Base-by-base conservation (phyloP, 64 coral and sea anemone species). In the Montipora efflorescens region DNA sequence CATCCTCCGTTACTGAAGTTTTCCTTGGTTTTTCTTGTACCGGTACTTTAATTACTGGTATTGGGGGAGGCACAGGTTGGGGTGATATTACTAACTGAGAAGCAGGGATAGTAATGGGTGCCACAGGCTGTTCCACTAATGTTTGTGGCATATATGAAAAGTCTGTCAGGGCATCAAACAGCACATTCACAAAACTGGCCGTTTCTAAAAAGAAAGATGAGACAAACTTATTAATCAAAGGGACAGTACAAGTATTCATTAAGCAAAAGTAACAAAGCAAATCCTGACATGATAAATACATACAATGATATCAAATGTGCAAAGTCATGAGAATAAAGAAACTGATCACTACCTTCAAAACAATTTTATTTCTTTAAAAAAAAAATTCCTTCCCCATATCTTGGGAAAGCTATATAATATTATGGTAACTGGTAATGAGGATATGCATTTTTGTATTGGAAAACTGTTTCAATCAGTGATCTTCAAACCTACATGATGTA, bases 81-180 rank as follows among this genome's bases (percentile, higher is more conserved):
- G 47, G 15, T 48, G 79, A 55, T 48, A 84, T 46, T 20, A 85
- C 81, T 66, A 77, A 50, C 11, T 55, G 79, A 15, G 79, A 1
- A 7, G 82, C 18, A 67, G 82, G 66, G 7, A n/a, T 19, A 50
- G 82, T 7, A 50, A 86, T 83, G 16, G 94, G 79, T 50, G 66
- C 49, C 18, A 82, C 28, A 23, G 81, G 15, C 79, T 75, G 22
- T 58, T 93, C 91, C 45, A 72, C 79, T 20, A 89, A 12, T 80
- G 80, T 25, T 51, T 93, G 74, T 61, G 95, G 95, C 50, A 99
- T 74, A 53, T 99, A 99, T 1, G 98, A 94, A 59, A 86, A 88
- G 67, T 52, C 90, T 77, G 90, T 86, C 49, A 99, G 90, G 12
- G 92, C 95, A 76, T 99, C 97, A 90, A 99, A 99, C 73, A 99